These are phyloP conservation scores for Gibbula magus DNA, from an alignment of 2,888 invertebrate genomes.

Conservation along the genomic window DNA sequence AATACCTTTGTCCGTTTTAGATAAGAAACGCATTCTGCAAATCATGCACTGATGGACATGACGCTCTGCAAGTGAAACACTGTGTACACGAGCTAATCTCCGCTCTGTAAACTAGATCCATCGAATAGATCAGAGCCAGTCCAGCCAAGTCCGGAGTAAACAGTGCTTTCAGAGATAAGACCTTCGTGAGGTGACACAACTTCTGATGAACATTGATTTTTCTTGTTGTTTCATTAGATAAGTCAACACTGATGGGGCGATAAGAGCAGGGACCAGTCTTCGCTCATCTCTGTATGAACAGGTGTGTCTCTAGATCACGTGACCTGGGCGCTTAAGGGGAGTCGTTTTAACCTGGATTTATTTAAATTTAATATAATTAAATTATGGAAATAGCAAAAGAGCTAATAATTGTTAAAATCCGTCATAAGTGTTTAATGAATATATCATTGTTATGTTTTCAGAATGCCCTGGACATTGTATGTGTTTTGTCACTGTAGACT, in stretches of 20 bases:
- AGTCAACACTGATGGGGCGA: neutral
- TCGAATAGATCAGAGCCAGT: neutral
- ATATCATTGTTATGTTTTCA: too few species aligned
- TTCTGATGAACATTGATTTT: neutral
- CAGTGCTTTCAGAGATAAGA: neutral
- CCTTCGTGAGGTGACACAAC: neutral
- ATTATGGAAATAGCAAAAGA: too few species aligned
- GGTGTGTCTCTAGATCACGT: neutral
- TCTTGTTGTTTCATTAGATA: neutral
- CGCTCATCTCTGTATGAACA: neutral
- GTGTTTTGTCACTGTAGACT: too few species aligned
- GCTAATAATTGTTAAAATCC: too few species aligned
- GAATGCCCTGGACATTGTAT: too few species aligned
- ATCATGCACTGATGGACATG: neutral
- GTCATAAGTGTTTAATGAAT: too few species aligned
- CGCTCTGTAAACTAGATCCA: neutral
- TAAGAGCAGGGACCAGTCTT: neutral
- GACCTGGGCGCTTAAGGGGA: neutral
- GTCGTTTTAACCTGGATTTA: too few species aligned
- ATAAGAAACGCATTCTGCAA: conserved; percentile 5
- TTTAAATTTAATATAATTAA: too few species aligned
- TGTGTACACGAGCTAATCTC: neutral
- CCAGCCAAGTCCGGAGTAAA: neutral
- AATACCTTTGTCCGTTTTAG: neutral
- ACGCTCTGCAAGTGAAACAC: neutral